Conservation (phyloP, 1,140 invertebrate species). For the Phthorimaea operculella region DNA sequence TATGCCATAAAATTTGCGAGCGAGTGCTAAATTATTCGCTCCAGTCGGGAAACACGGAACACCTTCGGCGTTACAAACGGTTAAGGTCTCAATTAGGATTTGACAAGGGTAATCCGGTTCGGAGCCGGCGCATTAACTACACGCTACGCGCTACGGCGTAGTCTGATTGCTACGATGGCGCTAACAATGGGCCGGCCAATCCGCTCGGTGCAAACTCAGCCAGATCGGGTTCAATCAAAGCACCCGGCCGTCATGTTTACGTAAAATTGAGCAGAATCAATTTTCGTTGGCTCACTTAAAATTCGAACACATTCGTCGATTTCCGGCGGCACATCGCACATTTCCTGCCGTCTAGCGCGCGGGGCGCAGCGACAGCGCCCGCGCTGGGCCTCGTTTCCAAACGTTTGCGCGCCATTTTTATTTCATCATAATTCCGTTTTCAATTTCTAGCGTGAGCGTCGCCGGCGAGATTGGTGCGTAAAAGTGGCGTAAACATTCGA, state of each 20-base stretch:
- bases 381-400: conserved; percentile 11
- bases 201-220: background rate
- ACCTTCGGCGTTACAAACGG: background rate
- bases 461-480: conserved; percentile 56
- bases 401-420: conserved; percentile 41
- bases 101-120: conserved; percentile 2
- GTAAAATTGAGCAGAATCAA: conserved; percentile 31
- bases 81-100: background rate
- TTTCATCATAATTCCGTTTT: conserved; percentile 59
- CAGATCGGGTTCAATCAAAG: conserved; percentile 30
- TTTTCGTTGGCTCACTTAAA: conserved; percentile 39
- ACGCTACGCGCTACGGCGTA: conserved; percentile 11
- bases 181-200: conserved; percentile 12
- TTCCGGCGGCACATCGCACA: conserved; percentile 34
- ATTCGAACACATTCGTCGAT: conserved; percentile 41
- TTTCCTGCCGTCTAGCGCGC: conserved; percentile 36
- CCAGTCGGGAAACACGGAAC: background rate
- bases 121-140: conserved; percentile 6
- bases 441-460: conserved; percentile 50
- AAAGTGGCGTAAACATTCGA: conserved; percentile 62
- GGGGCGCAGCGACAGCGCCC: conserved; percentile 14
- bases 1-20: background rate
- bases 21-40: too few relatives aligned
- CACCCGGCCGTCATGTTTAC: conserved; percentile 21
- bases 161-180: conserved; percentile 11